A percentile compares a stretch with the other conserved stretches of the same genome.
phyloP scores from a whole-genome alignment of 2,888 invertebrate species.

The Myopa testacea region DNA sequence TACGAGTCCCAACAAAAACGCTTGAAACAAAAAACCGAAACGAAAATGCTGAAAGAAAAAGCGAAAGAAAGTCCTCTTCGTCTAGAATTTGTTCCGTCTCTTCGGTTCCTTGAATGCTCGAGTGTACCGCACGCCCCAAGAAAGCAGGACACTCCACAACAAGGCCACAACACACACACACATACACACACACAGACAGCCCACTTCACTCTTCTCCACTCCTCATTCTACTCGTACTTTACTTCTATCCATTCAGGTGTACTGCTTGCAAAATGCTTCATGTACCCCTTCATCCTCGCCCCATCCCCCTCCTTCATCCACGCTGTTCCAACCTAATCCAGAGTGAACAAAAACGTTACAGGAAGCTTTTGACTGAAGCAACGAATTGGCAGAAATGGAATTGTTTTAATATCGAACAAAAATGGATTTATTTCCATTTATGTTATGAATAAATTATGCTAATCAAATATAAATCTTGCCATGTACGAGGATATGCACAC shows the following conservation, averaged over 20 bases:
- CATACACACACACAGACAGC: not conserved
- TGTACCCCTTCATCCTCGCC: not conserved
- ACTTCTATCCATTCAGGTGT: not conserved
- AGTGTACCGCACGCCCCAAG: not conserved
- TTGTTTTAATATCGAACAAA: conserved; percentile 3
- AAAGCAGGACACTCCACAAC: conserved; percentile 10
- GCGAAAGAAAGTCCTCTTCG: not conserved
- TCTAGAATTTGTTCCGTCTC: not conserved
- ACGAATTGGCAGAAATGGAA: conserved; percentile 5
- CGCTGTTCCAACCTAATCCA: not conserved
- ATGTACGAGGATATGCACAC: too few relatives aligned
- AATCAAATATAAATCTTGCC: conserved; percentile 16
- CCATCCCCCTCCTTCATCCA: too few relatives aligned
- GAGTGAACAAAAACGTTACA: not conserved
- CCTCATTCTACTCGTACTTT: too few relatives aligned
- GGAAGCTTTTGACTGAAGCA: not conserved
- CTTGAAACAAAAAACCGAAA: conserved; percentile 7
- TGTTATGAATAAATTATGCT: conserved; percentile 24
- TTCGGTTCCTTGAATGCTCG: not conserved
- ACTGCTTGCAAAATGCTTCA: not conserved
- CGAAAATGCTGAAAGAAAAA: not conserved
- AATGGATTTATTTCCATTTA: conserved; percentile 3
- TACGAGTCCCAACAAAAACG: conserved; percentile 2
- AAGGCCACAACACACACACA: conserved; percentile 13
- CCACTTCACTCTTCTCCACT: not conserved